These are phyloP conservation scores for Cartodere bifasciata DNA, from an alignment of 2,888 invertebrate genomes.

Conservation along the genomic window DNA sequence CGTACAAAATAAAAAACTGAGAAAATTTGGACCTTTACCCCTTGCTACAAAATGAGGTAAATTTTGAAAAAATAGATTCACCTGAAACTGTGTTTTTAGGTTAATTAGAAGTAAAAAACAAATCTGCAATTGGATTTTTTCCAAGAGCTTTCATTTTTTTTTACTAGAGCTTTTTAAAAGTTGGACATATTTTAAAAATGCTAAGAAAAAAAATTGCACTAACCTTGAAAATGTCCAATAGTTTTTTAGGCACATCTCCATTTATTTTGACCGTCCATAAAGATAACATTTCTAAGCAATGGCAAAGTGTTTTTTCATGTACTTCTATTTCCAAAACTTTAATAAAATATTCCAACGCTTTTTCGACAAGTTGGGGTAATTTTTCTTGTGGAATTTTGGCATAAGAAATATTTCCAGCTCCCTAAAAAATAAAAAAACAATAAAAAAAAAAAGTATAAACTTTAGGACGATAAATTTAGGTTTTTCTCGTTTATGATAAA, in stretches of 20 bases:
- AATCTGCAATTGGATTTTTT: too few relatives aligned
- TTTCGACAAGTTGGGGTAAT: slow-evolving; percentile 45
- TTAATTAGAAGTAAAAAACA: too few relatives aligned
- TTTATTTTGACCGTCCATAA: slow-evolving; percentile 61
- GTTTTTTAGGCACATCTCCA: slow-evolving; percentile 49
- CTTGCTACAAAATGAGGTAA: too few relatives aligned
- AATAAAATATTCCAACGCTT: slow-evolving; percentile 53
- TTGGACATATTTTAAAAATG: too few relatives aligned
- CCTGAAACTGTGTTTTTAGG: too few relatives aligned
- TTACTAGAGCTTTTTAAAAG: too few relatives aligned
- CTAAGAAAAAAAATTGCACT: too few relatives aligned
- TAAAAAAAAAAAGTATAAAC: not conserved
- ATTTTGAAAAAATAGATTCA: too few relatives aligned
- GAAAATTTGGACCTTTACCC: too few relatives aligned
- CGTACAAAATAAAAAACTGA: too few relatives aligned
- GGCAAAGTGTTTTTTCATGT: slow-evolving; percentile 80
- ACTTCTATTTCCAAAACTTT: slow-evolving; percentile 78
- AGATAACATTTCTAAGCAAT: slow-evolving; percentile 67
- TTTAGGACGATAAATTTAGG: not conserved
- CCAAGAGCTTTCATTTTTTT: too few relatives aligned
- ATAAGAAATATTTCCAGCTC: slow-evolving; percentile 59
- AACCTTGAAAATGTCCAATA: slow-evolving; percentile 52
- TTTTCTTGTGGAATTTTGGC: slow-evolving; percentile 43
- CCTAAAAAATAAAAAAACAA: slow-evolving; percentile 32
- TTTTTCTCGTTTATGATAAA: slow-evolving; percentile 1